Percentiles rank a stretch among this genome's conserved stretches.
These are phyloP conservation scores for Elysia chlorotica DNA, from an alignment of 1,140 invertebrate species.

Conservation along the genomic window DNA sequence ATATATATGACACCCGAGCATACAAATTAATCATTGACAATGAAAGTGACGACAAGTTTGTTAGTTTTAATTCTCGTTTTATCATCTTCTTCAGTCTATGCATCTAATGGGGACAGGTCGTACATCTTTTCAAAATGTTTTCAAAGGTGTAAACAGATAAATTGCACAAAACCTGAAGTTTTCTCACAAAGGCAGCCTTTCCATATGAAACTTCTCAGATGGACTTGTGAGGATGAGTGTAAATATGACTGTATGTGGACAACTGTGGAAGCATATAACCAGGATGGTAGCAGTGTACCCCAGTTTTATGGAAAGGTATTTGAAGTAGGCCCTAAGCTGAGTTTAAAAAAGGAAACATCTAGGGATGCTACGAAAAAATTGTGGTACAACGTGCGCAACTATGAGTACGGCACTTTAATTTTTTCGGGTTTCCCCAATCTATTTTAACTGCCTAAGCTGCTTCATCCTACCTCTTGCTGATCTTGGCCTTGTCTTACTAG, in stretches of 20 bases:
- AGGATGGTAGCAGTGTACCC: conserved; percentile 74
- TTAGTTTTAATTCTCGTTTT: too few relatives aligned
- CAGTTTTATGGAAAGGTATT: conserved; percentile 95
- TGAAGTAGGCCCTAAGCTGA: not conserved
- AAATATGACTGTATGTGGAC: conserved; percentile 91
- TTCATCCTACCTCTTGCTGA: too few relatives aligned
- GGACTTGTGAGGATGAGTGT: conserved; percentile 61
- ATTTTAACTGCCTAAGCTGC: too few relatives aligned
- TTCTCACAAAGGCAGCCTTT: conserved; percentile 35
- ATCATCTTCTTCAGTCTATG: too few relatives aligned
- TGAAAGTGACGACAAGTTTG: too few relatives aligned
- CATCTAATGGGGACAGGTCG: conserved; percentile 45
- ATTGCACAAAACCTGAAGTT: conserved; percentile 32
- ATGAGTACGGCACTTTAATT: too few relatives aligned
- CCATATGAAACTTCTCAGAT: conserved; percentile 40
- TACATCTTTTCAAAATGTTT: conserved; percentile 50
- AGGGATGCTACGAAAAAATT: too few relatives aligned
- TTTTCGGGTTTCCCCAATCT: too few relatives aligned
- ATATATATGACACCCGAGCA: too few relatives aligned
- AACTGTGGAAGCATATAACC: conserved; percentile 79
- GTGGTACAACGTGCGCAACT: too few relatives aligned
- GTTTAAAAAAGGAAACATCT: not conserved
- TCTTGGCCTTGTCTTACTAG: too few relatives aligned
- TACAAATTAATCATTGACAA: too few relatives aligned
- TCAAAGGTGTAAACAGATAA: conserved; percentile 30